phyloP scores from a whole-genome alignment of 2,113 vertebrate genomes.

The Seriola aureovittata region DNA sequence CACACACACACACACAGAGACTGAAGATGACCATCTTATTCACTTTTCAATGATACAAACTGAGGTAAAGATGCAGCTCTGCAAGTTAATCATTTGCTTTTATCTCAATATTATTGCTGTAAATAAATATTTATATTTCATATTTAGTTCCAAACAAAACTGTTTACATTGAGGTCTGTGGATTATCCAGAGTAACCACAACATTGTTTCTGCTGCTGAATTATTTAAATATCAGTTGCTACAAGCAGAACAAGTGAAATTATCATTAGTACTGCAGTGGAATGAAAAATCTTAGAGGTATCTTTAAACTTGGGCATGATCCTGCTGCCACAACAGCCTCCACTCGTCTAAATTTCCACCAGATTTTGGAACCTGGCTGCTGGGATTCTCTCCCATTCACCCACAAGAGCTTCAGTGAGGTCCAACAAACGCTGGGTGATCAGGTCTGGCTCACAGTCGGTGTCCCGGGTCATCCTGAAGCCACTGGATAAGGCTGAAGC shows the following conservation, averaged over 20 bases:
- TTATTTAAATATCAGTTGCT: background rate
- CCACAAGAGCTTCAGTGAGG: too few species aligned
- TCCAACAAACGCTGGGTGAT: too few species aligned
- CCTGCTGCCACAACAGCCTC: background rate
- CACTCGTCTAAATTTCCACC: background rate
- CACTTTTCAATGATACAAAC: background rate
- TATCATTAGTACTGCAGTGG: background rate
- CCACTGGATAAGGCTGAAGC: background rate
- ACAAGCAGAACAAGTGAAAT: background rate
- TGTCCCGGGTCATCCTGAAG: too few species aligned
- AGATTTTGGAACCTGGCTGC: too few species aligned
- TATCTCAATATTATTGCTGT: too few species aligned
- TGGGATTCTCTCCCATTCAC: too few species aligned
- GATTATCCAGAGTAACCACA: background rate
- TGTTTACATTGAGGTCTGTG: background rate
- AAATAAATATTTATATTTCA: background rate
- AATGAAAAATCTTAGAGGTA: too few species aligned
- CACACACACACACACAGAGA: background rate
- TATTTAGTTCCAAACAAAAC: background rate
- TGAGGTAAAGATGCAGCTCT: background rate
- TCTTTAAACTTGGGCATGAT: too few species aligned
- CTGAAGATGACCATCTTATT: background rate
- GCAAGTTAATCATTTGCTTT: too few species aligned
- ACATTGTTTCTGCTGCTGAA: background rate
- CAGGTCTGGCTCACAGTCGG: background rate